Base-by-base conservation (phyloP, 2,888 invertebrate genomes). In the Rhopalosiphum nymphaeae region DNA sequence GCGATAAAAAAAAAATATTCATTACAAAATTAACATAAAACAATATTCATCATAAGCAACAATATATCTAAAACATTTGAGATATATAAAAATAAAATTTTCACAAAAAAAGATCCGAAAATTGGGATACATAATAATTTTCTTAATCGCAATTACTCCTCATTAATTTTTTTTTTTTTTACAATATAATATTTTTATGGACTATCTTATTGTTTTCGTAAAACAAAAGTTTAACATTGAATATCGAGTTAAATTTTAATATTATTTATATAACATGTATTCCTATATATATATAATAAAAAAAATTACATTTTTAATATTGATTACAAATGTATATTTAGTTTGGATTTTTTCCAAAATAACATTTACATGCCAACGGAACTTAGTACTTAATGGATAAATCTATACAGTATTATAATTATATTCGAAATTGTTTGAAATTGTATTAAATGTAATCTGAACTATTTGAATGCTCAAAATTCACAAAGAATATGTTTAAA, bases 31-130 rank as follows among this genome's bases (percentile, higher is more conserved):
- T 67, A 92, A 92, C 87, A 16, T 92, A 67, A 92, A 88, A 87
- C 42, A 87, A 87, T 92, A 92, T 92, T 87, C 87, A 87, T 92
- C 86, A 61, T n/a, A 67, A 87, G 87, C 87, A 92, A 92, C 92
- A 92, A 92, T 61, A 67, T 91, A 29, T 56, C 84, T 56, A 85
- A 91, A 84, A 91, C 84, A 42, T 78, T 91, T 49, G 29, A 91
- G 42, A 84, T 88, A 86, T 91, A 92, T 67, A 92, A 92, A 92
- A 92, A 92, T 92, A 92, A 67, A 92, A 92, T 49, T 92, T 92
- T 53, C 92, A 87, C 87, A 88, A 87, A 53, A 53, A 87, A 61
- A 88, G 49, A 29, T 67, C 46, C 46, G 67, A 92, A 92, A 92
- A 87, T 3, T 53, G n/a, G 61, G 87, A 86, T 29, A 49, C 36